Evolutionary conservation across 2,797 vertebrate genomes (phyloP).

Genomic region (Coregonus suidteri): DNA sequence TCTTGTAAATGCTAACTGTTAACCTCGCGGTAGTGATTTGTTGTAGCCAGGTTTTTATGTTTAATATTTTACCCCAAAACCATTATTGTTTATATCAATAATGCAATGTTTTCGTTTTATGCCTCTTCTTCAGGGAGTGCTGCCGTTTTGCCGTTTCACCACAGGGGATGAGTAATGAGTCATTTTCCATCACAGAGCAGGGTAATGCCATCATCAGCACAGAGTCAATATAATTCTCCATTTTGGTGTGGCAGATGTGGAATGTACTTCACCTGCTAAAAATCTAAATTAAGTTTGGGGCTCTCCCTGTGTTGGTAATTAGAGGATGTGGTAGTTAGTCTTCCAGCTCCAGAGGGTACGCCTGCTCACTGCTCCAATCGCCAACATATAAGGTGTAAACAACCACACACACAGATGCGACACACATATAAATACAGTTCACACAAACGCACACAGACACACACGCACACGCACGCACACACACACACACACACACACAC

Average conservation of each 20-base stretch:
- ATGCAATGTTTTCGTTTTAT: background rate
- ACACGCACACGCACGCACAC: too few species aligned
- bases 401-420: conserved; percentile 9
- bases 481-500: conserved; percentile 23
- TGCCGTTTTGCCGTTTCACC: background rate
- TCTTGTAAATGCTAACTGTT: too few species aligned
- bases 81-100: too few species aligned
- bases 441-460: too few species aligned
- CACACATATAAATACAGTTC: conserved; percentile 11
- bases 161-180: conserved; percentile 18
- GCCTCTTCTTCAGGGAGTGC: too few species aligned
- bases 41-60: too few species aligned
- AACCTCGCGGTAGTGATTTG: too few species aligned
- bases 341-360: background rate
- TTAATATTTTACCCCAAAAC: too few species aligned
- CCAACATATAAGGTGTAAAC: conserved; percentile 29
- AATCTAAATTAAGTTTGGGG: background rate
- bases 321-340: background rate
- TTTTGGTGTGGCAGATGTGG: conserved; percentile 32
- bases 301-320: conserved; percentile 3
- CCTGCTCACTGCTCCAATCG: background rate
- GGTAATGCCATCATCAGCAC: conserved; percentile 10
- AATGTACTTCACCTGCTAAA: background rate
- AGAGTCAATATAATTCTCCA: background rate
- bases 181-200: background rate